Conservation (phyloP, 2,797 vertebrate species). For the Erethizon dorsatum region DNA sequence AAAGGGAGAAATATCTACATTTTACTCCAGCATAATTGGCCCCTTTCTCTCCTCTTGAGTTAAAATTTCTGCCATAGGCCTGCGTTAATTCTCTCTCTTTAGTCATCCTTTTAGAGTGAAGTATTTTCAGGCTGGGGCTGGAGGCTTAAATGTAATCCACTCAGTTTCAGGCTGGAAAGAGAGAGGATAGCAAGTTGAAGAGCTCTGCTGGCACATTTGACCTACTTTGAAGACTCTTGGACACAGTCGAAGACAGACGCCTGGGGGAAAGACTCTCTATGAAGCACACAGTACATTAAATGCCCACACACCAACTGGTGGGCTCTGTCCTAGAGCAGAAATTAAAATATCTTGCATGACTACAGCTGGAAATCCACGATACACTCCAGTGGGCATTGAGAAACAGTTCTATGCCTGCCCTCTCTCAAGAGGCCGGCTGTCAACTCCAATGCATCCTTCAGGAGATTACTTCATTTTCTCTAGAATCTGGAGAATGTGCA, state of each 20-base stretch:
- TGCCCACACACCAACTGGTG: not conserved
- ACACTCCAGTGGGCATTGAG: not conserved
- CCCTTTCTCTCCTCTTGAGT: not conserved
- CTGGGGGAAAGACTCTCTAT: not conserved
- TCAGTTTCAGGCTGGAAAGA: conserved; percentile 22
- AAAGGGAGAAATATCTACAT: conserved; percentile 14
- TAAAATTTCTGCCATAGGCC: not conserved
- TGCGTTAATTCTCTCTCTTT: conserved; percentile 27
- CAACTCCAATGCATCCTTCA: conserved; percentile 32
- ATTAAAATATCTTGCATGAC: conserved; percentile 36
- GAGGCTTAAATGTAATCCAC: not conserved
- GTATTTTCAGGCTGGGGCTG: not conserved
- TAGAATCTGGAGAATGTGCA: conserved; percentile 41
- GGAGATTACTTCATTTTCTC: conserved; percentile 60
- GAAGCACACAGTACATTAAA: conserved; percentile 35
- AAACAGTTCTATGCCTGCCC: not conserved
- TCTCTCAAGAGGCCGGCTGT: not conserved
- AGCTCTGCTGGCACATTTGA: not conserved
- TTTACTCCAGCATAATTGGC: conserved; percentile 3
- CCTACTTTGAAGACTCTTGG: conserved; percentile 20
- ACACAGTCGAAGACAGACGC: not conserved
- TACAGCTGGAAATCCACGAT: not conserved
- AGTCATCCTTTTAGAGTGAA: not conserved
- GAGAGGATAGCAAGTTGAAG: not conserved
- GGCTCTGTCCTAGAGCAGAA: conserved; percentile 55